Evolutionary conservation across 35 echinoderm and acorn worm genomes (phyloP).

Genomic region (Diadema setosum): DNA sequence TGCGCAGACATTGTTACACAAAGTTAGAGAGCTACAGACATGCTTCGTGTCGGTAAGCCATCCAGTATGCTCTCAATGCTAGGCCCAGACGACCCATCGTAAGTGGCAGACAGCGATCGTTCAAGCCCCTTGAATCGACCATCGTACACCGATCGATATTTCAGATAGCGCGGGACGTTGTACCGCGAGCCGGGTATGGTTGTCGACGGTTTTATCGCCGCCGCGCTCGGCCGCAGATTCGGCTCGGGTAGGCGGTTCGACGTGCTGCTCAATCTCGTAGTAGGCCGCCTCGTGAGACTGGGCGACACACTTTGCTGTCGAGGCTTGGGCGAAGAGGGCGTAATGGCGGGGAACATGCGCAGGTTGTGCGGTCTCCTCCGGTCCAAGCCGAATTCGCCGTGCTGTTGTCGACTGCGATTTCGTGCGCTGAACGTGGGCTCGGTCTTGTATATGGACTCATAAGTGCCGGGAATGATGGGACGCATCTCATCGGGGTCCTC

Average conservation of each 20-base stretch:
- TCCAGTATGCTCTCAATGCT: not conserved
- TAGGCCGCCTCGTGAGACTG: slow-evolving; percentile 20
- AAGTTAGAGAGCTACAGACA: not conserved
- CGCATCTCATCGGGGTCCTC: slow-evolving; percentile 46
- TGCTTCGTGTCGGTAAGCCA: not conserved
- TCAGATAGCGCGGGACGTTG: slow-evolving; percentile 49
- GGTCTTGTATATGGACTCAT: slow-evolving; percentile 60
- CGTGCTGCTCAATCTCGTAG: not conserved
- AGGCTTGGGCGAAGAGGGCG: not conserved
- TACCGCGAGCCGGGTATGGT: slow-evolving; percentile 30
- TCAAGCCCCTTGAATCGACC: slow-evolving; percentile 64
- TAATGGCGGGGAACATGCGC: not conserved
- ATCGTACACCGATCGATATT: slow-evolving; percentile 77
- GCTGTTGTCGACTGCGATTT: not conserved
- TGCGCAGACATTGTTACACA: too few relatives aligned
- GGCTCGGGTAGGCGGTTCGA: not conserved
- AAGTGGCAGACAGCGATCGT: slow-evolving; percentile 29
- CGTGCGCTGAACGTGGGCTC: slow-evolving; percentile 29
- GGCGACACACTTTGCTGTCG: slow-evolving; percentile 17
- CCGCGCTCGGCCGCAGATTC: not conserved
- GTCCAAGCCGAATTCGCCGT: not conserved
- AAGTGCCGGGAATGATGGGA: slow-evolving; percentile 47
- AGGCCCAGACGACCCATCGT: not conserved
- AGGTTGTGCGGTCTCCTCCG: not conserved
- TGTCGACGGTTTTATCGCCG: not conserved